Evolutionary conservation across 2,797 vertebrate species (phyloP), one percentile per base, ranked within the genome.

Genomic region (Poeciliopsis gracilis): DNA sequence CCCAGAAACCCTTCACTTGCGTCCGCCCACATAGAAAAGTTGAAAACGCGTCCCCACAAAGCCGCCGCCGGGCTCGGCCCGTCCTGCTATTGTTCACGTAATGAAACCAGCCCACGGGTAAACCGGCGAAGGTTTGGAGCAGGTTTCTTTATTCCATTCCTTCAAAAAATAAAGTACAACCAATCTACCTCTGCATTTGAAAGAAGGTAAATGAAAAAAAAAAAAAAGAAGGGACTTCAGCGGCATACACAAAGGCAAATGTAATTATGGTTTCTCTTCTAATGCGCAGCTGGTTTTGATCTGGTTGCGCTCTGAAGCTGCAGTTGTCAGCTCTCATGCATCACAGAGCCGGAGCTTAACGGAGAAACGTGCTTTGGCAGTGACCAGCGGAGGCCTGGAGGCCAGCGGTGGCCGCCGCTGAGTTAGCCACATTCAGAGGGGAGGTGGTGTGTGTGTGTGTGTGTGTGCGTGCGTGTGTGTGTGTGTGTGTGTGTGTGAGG

Each of bases 281-380:
- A 93, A 93, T 92, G 92, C 92, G 87, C 90, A 95, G 94, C 94
- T 94, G 94, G 93, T 93, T 94, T 84, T 93, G 92, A 94, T 95
- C 94, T 84, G 84, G 80, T 85, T 70, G 84, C 11, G 78, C 88
- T 91, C 88, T 77, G 81, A 90, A 90, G 86, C 88, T 90, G 90
- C 85, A 88, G 79, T 90, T 94, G 94, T 94, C 93, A 93, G 90
- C 90, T 92, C 91, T 92, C 90, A 95, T 93, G 93, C 92, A 91
- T 94, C 94, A 94, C 89, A 82, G 86, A 86, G 86, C 81, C 43
- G 61, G 76, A 69, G 88, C 89, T 92, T 89, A 84, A 87, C 82
- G 90, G 91, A 90, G 93, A 93, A 93, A 93, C 94, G 93, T 95
- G 94, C 91, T 93, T 93, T 94, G 94, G 95, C 95, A 94, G 86